Percentiles rank a stretch among this genome's conserved stretches.
phyloP scores from a whole-genome alignment of 2,888 invertebrate species.

The Pachydiplax longipennis region DNA sequence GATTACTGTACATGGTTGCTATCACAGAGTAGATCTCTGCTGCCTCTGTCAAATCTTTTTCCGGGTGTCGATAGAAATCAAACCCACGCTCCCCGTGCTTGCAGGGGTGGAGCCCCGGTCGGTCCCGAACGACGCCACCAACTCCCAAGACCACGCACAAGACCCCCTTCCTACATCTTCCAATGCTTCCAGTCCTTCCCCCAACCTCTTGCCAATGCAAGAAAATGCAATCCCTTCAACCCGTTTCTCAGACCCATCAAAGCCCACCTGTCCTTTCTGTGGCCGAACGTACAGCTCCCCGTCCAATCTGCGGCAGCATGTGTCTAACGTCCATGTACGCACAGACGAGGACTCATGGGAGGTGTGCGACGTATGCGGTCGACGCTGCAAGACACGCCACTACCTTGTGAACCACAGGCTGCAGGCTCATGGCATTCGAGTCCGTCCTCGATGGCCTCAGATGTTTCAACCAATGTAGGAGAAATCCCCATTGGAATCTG shows the following conservation, averaged over 20 bases:
- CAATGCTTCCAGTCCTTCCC: constrained; percentile 11
- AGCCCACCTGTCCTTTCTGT: constrained; percentile 72
- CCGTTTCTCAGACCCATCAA: constrained; percentile 55
- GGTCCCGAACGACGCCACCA: constrained; percentile 42
- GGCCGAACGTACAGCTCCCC: constrained; percentile 74
- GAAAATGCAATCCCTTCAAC: not conserved
- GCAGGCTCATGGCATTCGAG: constrained; percentile 69
- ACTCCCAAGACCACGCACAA: constrained; percentile 42
- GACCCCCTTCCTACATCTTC: not conserved
- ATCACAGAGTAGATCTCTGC: not conserved
- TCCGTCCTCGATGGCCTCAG: constrained; percentile 41
- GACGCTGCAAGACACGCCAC: constrained; percentile 79
- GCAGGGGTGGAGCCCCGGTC: constrained; percentile 46
- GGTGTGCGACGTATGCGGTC: constrained; percentile 75
- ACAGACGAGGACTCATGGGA: constrained; percentile 70
- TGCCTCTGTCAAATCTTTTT: not conserved
- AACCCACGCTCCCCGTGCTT: constrained; percentile 46
- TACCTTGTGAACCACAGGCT: constrained; percentile 79
- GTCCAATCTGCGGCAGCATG: constrained; percentile 74
- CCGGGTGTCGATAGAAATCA: constrained; percentile 34
- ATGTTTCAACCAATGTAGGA: constrained; percentile 39
- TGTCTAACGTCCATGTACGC: constrained; percentile 72
- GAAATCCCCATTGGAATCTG: not conserved
- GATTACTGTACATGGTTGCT: not conserved
- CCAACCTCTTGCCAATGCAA: constrained; percentile 1